Evolutionary conservation across 2,888 invertebrate genomes (phyloP).

Genomic region (Mactromeris polynyma): DNA sequence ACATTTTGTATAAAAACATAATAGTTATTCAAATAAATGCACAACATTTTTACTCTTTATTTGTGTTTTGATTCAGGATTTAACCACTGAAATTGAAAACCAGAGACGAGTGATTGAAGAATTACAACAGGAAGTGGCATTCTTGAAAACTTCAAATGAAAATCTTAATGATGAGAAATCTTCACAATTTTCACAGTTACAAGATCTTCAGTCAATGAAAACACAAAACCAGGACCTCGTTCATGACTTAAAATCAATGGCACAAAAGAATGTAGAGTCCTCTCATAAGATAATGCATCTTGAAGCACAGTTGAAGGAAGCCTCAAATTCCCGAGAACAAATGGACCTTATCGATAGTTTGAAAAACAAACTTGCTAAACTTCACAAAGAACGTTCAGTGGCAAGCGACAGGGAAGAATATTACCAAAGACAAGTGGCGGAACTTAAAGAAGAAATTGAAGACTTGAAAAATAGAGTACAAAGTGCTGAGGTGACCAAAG

Average conservation of each 20-base stretch:
- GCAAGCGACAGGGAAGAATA: conserved; percentile 75
- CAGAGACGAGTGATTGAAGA: conserved; percentile 66
- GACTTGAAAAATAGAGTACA: conserved; percentile 69
- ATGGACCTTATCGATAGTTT: conserved; percentile 76
- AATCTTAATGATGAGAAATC: conserved; percentile 63
- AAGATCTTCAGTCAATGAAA: conserved; percentile 69
- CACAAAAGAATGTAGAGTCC: conserved; percentile 80
- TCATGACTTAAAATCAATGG: conserved; percentile 76
- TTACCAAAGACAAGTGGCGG: conserved; percentile 70
- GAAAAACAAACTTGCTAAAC: conserved; percentile 73
- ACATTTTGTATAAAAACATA: too few species aligned
- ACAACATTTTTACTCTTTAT: not conserved
- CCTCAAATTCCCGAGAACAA: conserved; percentile 71
- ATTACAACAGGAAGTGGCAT: conserved; percentile 70
- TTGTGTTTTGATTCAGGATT: conserved; percentile 51
- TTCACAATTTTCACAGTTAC: conserved; percentile 72
- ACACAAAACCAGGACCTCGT: conserved; percentile 73
- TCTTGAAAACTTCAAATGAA: conserved; percentile 70
- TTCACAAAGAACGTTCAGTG: conserved; percentile 76
- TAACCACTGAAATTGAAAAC: conserved; percentile 70
- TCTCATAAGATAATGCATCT: conserved; percentile 74
- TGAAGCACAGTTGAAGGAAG: conserved; percentile 76
- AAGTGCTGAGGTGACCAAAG: conserved; percentile 76
- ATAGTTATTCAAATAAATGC: too few species aligned
- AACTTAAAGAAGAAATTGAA: conserved; percentile 74